Evolutionary conservation across 2,888 invertebrate genomes (phyloP), one percentile per base, ranked within the genome.

Genomic region (Corbicula japonica): DNA sequence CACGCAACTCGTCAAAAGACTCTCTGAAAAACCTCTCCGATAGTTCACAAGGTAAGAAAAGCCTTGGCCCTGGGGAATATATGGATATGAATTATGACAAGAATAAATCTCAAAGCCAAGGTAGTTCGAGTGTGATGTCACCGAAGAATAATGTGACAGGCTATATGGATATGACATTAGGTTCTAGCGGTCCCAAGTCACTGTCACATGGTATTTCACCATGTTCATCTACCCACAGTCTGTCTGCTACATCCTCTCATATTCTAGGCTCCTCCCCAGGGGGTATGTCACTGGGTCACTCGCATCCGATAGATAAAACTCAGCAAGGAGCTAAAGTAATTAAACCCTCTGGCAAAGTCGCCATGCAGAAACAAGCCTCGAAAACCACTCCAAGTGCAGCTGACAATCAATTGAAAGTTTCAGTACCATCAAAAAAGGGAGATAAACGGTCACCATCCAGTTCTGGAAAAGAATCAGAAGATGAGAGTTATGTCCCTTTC

Each of bases 121-220:
- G 81, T 60, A 79, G 81, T 2, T 69, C 72, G 6, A 63, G 73
- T 32, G 52, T 69, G 4, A 50, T 65, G n/a, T 68, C 78, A 4
- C 79, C 73, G 1, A 44, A 34, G 54, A 66, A 46, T 46, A 75
- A 76, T 18, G 48, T 61, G 10, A 85, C 82, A 15, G 87, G 89
- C 0, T 90, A 90, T 54, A 81, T 90, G 34, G 88, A 87, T 79
- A 90, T 90, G 89, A 87, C 88, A 5, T 50, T 88, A 2, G 87
- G 81, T 28, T 61, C 80, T 8, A 76, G 82, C 41, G 79, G 74
- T 38, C 76, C 85, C 8, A 83, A 77, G 23, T 82, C 85, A 41
- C 52, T 48, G n/a, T 44, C 65, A 2, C 61, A 80, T 4, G 81
- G 84, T 21, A 58, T 80, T 21, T 86, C 86, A 2, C 83, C 79